phyloP scores from a whole-genome alignment of 2,113 vertebrate species.

The Ptilonorhynchus violaceus region DNA sequence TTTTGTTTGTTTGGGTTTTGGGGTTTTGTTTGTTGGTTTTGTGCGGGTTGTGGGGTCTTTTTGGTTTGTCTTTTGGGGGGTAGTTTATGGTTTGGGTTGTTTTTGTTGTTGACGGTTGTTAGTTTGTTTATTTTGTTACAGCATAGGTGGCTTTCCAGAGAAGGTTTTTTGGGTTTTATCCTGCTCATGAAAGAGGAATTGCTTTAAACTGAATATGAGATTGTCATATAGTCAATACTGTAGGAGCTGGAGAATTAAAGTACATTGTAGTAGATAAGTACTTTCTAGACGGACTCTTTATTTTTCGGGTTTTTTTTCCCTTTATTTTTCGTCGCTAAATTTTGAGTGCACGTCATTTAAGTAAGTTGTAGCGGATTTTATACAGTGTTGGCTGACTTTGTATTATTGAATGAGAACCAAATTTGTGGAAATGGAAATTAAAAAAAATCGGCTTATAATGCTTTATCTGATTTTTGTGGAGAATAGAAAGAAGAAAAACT shows the following conservation, averaged over 20 bases:
- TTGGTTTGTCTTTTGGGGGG: neutral
- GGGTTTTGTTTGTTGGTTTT: neutral
- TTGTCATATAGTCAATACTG: neutral
- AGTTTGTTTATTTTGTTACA: neutral
- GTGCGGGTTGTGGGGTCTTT: neutral
- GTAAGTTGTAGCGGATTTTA: neutral
- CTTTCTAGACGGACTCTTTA: neutral
- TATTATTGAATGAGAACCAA: neutral
- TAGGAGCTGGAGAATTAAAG: neutral
- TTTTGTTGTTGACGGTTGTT: neutral
- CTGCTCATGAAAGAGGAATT: neutral
- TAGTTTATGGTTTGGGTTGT: neutral
- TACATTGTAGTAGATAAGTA: neutral
- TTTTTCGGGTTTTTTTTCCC: too few species aligned
- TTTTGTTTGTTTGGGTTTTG: neutral
- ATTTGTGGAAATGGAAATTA: neutral
- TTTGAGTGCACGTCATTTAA: neutral
- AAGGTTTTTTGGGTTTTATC: neutral
- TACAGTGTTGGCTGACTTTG: rapidly evolving
- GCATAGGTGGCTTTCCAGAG: neutral
- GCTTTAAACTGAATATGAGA: neutral
- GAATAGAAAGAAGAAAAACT: neutral
- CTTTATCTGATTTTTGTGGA: neutral
- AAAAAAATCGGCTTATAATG: neutral
- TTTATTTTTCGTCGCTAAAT: too few species aligned